Base-by-base conservation (phyloP, 2,113 vertebrate genomes). In the Emydura subglobosa region DNA sequence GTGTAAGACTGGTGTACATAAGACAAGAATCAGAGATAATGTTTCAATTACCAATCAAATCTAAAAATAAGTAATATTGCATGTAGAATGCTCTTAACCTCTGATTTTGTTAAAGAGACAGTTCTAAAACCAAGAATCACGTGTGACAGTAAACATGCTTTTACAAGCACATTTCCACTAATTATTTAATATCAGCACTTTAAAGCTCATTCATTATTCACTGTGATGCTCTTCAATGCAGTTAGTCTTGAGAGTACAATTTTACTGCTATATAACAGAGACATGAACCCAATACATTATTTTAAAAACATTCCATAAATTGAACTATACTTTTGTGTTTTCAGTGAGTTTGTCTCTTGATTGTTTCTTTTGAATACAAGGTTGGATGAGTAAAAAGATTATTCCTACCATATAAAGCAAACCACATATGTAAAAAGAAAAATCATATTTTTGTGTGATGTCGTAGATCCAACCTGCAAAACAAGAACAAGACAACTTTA, bases 381-480 rank as follows among this genome's bases (percentile, higher is more conserved):
- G 98, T 51, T 99, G 98, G 85, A 98, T 82, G 72, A 99, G 85
- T 91, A 99, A 96, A 96, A 98, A 98, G 89, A 98, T 59, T 83
- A 98, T 98, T 92, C 98, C 98, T 93, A 98, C 91, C 98, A 98
- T 97, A 89, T 99, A 99, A 31, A 99, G 98, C 83, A 98, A 96
- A 79, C 98, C 98, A 92, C 97, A 98, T 92, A 98, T 97, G 59
- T 98, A 99, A 97, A 99, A 99, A 92, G 98, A 98, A 97, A 98
- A 98, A 53, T 99, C 98, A 0, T 99, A 99, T 91, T 98, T 99
- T 83, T 98, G 95, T 81, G 98, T 98, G 96, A 98, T 97, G 97
- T 99, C 98, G 61, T 98, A 99, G 96, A 99, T 98, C 98, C 98
- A 99, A 85, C 98, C 98, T 99, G 94, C n/a, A 98, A 98, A 98